Conservation (phyloP, 2,113 vertebrate genomes). For the Rutilus rutilus region DNA sequence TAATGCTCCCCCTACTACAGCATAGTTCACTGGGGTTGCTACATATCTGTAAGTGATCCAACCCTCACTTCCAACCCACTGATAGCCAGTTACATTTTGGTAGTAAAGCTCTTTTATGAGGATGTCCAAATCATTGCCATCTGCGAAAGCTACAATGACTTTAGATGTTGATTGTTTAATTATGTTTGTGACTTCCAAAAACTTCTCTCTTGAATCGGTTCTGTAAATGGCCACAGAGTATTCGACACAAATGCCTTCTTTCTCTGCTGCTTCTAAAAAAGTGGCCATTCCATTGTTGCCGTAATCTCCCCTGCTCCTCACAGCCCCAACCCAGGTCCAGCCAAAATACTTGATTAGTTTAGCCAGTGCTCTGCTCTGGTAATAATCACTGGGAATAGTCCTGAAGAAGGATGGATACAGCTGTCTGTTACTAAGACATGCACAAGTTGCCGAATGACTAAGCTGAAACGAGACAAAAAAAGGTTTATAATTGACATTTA, state of each 20-base stretch:
- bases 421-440: slow-evolving; percentile 77
- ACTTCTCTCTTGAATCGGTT: slow-evolving; percentile 72
- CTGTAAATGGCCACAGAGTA: slow-evolving; percentile 78
- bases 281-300: slow-evolving; percentile 75
- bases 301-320: slow-evolving; percentile 75
- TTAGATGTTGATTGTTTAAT: slow-evolving; percentile 75
- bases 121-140: slow-evolving; percentile 76
- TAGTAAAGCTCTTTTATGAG: slow-evolving; percentile 75
- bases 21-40: slow-evolving; percentile 69
- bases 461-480: slow-evolving; percentile 66
- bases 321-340: slow-evolving; percentile 78
- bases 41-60: slow-evolving; percentile 79
- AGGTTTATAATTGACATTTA: background rate
- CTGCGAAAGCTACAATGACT: slow-evolving; percentile 78
- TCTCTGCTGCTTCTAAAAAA: slow-evolving; percentile 72
- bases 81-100: slow-evolving; percentile 75
- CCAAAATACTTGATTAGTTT: slow-evolving; percentile 78
- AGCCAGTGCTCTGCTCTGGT: slow-evolving; percentile 76
- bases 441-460: slow-evolving; percentile 80
- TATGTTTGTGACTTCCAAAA: slow-evolving; percentile 73
- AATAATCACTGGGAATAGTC: slow-evolving; percentile 78
- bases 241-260: slow-evolving; percentile 75
- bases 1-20: slow-evolving; percentile 75
- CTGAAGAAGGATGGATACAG: slow-evolving; percentile 79
- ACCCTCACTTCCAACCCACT: slow-evolving; percentile 81